Evolutionary conservation across 2,888 invertebrate genomes (phyloP).

Genomic region (Epirrhoe tristata): DNA sequence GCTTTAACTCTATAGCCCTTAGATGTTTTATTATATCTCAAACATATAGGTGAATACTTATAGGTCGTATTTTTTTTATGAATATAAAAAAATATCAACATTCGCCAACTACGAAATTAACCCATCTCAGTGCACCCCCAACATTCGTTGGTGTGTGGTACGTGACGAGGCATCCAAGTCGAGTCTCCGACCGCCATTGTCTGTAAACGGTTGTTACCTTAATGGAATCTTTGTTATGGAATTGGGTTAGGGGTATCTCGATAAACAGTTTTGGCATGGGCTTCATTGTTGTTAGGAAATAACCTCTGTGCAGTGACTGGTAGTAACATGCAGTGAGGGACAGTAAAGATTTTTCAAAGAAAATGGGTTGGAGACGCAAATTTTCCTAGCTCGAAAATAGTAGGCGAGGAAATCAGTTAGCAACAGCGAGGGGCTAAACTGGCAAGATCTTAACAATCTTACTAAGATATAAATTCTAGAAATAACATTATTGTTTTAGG

Average conservation of each 20-base stretch:
- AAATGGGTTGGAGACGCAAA: background rate
- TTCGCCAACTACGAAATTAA: too few relatives aligned
- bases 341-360: background rate
- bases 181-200: constrained; percentile 48
- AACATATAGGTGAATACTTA: too few relatives aligned
- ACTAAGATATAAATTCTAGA: too few relatives aligned
- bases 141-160: constrained; percentile 32
- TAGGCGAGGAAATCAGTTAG: too few relatives aligned
- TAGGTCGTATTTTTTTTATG: too few relatives aligned
- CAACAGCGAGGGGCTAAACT: too few relatives aligned
- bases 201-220: constrained; percentile 31
- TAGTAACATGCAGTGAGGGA: background rate
- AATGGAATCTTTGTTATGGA: constrained; percentile 32
- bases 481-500: too few relatives aligned
- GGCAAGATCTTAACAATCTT: too few relatives aligned
- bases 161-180: constrained; percentile 56
- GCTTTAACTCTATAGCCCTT: too few relatives aligned
- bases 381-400: background rate
- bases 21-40: too few relatives aligned
- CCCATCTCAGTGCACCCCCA: constrained; percentile 37
- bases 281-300: constrained; percentile 2
- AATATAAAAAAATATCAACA: too few relatives aligned
- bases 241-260: constrained; percentile 13
- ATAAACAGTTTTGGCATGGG: constrained; percentile 3
- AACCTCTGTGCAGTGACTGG: background rate